phyloP scores from a whole-genome alignment of 2,797 vertebrate species.

The Coranthus polyacanthus region DNA sequence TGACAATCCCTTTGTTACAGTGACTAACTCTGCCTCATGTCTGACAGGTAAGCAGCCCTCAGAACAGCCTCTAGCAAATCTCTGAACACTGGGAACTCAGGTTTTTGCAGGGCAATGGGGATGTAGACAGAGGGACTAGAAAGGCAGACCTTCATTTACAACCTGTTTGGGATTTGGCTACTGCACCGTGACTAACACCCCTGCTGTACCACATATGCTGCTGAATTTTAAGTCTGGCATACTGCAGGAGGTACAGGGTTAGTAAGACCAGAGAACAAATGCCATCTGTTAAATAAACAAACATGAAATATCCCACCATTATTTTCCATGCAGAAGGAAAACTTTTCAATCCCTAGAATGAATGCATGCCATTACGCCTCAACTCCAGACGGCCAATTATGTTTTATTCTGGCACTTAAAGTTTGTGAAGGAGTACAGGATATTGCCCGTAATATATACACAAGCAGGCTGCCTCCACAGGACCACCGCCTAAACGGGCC shows the following conservation, averaged over 20 bases:
- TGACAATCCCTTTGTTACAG: constrained; percentile 69
- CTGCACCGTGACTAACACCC: constrained; percentile 87
- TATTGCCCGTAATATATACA: constrained; percentile 87
- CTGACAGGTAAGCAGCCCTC: constrained; percentile 75
- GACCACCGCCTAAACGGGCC: constrained; percentile 81
- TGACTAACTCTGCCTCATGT: constrained; percentile 74
- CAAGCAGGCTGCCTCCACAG: constrained; percentile 79
- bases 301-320: constrained; percentile 67
- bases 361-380: constrained; percentile 73
- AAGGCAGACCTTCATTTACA: constrained; percentile 86
- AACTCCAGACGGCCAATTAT: constrained; percentile 88
- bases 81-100: constrained; percentile 72
- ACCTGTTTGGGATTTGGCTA: constrained; percentile 88
- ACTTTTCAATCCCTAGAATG: constrained; percentile 75
- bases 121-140: constrained; percentile 78
- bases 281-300: constrained; percentile 88
- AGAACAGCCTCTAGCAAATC: constrained; percentile 76
- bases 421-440: constrained; percentile 83
- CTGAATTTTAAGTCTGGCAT: constrained; percentile 86
- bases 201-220: constrained; percentile 87
- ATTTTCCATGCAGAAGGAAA: constrained; percentile 63
- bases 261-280: constrained; percentile 81
- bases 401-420: constrained; percentile 88
- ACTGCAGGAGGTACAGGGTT: constrained; percentile 78
- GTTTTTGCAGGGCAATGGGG: constrained; percentile 75